Evolutionary conservation across 2,113 vertebrate species (phyloP).

Genomic region (Callipepla californica): DNA sequence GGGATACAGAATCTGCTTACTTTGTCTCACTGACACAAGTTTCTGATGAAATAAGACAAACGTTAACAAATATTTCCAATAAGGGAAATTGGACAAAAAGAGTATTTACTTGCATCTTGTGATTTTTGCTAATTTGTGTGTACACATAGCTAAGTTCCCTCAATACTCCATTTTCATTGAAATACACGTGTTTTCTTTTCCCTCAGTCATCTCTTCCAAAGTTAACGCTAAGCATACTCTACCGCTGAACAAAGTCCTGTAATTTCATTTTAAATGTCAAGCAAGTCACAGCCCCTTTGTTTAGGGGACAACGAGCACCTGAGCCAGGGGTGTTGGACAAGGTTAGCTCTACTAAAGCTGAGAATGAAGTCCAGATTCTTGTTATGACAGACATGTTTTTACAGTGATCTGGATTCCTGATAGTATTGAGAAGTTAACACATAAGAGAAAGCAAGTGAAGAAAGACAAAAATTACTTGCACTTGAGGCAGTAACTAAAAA

Average conservation of each 20-base stretch:
- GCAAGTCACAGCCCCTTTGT: neutral
- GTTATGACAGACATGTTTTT: neutral
- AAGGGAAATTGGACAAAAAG: neutral
- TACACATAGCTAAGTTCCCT: neutral
- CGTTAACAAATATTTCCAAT: neutral
- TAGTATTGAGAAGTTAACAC: neutral
- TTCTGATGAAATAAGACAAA: neutral
- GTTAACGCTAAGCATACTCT: neutral
- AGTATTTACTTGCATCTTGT: rapidly evolving
- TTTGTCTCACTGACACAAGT: neutral
- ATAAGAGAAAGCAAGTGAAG: neutral
- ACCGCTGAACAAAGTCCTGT: neutral
- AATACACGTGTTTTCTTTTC: neutral
- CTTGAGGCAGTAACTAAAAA: neutral
- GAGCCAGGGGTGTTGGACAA: neutral
- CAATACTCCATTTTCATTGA: neutral
- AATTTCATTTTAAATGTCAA: neutral
- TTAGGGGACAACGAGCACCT: neutral
- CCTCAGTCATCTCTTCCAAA: neutral
- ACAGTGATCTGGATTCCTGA: neutral
- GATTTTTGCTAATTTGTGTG: neutral
- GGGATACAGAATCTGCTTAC: neutral
- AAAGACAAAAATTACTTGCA: neutral
- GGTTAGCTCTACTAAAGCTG: neutral
- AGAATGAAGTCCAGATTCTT: neutral